These are phyloP conservation scores for Octonoba sinensis DNA, from an alignment of 2,888 invertebrate genomes.

Conservation along the genomic window DNA sequence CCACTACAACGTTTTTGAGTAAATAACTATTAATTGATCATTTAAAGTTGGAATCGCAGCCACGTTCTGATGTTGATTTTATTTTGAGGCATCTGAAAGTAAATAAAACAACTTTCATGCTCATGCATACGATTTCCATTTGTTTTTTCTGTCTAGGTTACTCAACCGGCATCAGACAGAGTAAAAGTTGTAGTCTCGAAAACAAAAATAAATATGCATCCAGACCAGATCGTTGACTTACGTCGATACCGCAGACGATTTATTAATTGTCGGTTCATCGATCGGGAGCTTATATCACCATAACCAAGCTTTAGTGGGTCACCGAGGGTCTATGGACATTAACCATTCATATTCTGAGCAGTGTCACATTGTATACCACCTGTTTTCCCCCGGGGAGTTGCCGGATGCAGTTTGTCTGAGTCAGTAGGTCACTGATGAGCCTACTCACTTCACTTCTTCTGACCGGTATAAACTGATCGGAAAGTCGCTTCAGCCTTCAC, in stretches of 20 bases:
- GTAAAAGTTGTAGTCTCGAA: conserved; percentile 26
- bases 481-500: background rate
- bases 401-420: conserved; percentile 48
- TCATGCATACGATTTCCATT: background rate
- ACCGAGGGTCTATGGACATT: conserved; percentile 3
- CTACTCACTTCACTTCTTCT: conserved; percentile 43
- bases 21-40: too few relatives aligned
- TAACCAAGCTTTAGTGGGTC: conserved; percentile 1
- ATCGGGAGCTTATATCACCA: background rate
- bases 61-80: too few relatives aligned
- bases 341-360: conserved; percentile 7
- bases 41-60: too few relatives aligned
- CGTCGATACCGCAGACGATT: background rate
- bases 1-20: too few relatives aligned
- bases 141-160: background rate
- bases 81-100: too few relatives aligned
- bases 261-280: conserved; percentile 30
- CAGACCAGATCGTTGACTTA: conserved; percentile 44
- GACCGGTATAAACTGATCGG: conserved; percentile 45
- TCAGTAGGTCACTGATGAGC: conserved; percentile 56
- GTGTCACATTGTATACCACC: background rate
- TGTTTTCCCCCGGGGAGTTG: conserved; percentile 29
- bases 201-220: conserved; percentile 7
- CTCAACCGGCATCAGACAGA: background rate
- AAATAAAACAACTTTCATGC: too few relatives aligned